A percentile compares a stretch with the other conserved stretches of the same genome.
Evolutionary conservation across 2,797 vertebrate genomes (phyloP).

Genomic region (Lacerta viridis): DNA sequence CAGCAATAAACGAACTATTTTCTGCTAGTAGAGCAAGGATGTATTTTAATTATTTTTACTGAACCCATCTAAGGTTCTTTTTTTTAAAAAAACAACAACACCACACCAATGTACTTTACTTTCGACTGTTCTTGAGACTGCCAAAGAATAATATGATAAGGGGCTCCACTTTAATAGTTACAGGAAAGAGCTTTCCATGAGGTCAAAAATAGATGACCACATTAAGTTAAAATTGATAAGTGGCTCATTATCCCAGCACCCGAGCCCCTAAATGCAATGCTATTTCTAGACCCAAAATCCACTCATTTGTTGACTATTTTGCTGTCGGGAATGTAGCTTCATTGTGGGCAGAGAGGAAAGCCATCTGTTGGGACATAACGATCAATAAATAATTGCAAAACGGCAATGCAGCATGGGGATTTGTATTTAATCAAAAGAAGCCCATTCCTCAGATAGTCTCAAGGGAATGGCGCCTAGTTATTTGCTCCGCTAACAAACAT

Average conservation of each 20-base stretch:
- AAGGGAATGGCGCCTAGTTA: background rate
- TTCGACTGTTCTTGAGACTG: background rate
- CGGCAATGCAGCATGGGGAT: background rate
- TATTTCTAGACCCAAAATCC: conserved; percentile 21
- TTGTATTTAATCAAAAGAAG: conserved; percentile 12
- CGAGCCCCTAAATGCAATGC: background rate
- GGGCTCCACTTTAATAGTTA: conserved; percentile 19
- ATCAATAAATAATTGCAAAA: background rate
- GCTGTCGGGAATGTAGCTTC: background rate
- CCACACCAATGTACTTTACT: background rate
- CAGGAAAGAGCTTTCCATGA: conserved; percentile 5
- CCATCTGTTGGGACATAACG: background rate
- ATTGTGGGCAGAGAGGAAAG: background rate
- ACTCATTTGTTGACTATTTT: background rate
- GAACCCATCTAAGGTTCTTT: background rate
- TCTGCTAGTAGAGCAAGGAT: background rate
- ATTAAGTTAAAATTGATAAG: conserved; percentile 61
- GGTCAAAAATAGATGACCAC: conserved; percentile 18
- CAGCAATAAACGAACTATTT: background rate
- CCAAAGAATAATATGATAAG: conserved; percentile 9
- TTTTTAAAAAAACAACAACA: background rate
- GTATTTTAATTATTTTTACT: conserved; percentile 1
- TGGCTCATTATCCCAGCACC: conserved; percentile 31
- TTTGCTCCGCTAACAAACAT: background rate
- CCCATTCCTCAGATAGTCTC: fast-evolving